Percentiles rank a stretch among this genome's conserved stretches.
phyloP scores from a whole-genome alignment of 2,888 invertebrate species.

The Ophraella communa region DNA sequence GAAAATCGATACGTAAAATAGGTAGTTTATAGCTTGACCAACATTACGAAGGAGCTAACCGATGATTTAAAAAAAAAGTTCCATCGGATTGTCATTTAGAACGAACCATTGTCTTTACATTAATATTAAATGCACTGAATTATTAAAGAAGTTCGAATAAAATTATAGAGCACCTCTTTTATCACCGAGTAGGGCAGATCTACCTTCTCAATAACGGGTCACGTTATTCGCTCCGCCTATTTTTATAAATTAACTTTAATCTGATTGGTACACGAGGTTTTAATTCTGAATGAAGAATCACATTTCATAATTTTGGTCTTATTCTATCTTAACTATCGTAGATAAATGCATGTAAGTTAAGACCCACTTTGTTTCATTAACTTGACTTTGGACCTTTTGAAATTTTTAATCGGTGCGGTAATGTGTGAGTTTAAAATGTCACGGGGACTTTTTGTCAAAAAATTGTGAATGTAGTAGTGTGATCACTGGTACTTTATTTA shows the following conservation, averaged over 20 bases:
- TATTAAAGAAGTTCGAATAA: constrained; percentile 36
- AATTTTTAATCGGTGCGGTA: constrained; percentile 7
- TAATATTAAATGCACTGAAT: constrained; percentile 36
- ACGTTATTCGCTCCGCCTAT: constrained; percentile 36
- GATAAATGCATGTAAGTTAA: constrained; percentile 6
- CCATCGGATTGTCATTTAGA: constrained; percentile 37
- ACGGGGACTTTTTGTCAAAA: not conserved
- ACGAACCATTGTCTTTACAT: constrained; percentile 23
- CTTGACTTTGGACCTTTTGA: not conserved
- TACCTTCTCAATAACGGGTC: constrained; percentile 19
- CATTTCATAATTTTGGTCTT: constrained; percentile 22
- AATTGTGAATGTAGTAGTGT: constrained; percentile 10
- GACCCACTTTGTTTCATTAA: constrained; percentile 12
- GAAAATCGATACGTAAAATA: constrained; percentile 13
- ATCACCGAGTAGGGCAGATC: constrained; percentile 30
- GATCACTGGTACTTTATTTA: not conserved
- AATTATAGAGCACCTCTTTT: constrained; percentile 39
- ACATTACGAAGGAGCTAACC: constrained; percentile 24
- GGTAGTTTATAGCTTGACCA: constrained; percentile 6
- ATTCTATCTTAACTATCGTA: constrained; percentile 3
- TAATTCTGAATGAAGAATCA: constrained; percentile 21
- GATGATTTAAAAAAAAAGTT: constrained; percentile 32
- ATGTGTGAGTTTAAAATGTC: constrained; percentile 6
- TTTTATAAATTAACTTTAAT: constrained; percentile 15
- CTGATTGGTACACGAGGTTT: constrained; percentile 45